Conservation (phyloP, 2,797 vertebrate species). For the Perodicticus potto region DNA sequence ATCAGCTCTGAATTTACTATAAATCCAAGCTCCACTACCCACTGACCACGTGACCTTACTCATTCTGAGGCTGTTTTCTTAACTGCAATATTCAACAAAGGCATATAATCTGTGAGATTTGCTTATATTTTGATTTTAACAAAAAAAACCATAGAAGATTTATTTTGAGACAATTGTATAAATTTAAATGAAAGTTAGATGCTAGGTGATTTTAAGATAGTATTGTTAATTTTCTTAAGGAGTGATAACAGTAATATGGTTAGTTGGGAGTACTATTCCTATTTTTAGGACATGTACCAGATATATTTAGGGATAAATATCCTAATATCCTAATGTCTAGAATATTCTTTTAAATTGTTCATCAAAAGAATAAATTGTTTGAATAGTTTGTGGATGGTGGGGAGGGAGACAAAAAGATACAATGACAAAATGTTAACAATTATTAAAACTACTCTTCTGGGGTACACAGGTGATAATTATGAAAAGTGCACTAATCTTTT, state of each 20-base stretch:
- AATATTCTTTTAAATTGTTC: conserved; percentile 3
- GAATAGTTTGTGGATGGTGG: background rate
- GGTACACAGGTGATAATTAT: background rate
- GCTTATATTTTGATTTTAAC: background rate
- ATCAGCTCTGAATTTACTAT: background rate
- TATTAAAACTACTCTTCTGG: background rate
- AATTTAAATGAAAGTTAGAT: background rate
- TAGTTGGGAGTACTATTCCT: background rate
- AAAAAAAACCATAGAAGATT: background rate
- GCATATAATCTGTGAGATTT: background rate
- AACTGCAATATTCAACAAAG: background rate
- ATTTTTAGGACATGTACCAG: background rate
- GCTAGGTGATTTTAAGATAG: background rate
- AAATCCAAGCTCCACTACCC: background rate
- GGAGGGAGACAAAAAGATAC: background rate
- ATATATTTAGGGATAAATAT: background rate
- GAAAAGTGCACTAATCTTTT: background rate
- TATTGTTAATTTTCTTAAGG: conserved; percentile 22
- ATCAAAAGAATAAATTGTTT: background rate
- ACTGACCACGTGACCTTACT: background rate
- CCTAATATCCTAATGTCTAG: background rate
- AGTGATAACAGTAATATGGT: background rate
- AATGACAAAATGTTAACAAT: conserved; percentile 6
- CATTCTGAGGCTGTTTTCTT: background rate
- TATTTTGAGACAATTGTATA: background rate